Base-by-base conservation (phyloP, 1,140 invertebrate genomes). In the Drosophila obscura region DNA sequence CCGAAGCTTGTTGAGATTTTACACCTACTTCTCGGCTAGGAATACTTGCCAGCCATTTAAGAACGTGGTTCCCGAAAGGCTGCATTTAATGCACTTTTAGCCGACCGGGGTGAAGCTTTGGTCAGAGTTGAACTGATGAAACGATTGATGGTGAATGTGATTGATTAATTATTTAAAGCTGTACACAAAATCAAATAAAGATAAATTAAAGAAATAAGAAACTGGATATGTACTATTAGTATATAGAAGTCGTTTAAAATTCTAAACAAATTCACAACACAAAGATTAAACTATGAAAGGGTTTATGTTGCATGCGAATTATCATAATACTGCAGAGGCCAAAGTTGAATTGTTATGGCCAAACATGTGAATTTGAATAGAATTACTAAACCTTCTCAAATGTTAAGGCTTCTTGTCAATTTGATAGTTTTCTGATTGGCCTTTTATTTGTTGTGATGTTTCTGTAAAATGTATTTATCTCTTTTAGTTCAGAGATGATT, bases 11-110 rank as follows among this genome's bases (percentile, higher is more conserved):
- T 16, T 60, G n/a, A 55, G 67, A 75, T 71, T 72, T 61, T 48
- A 43, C 35, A 7, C 24, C 46, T 41, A 35, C 16, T 48, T 31
- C 43, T 22, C 61, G 56, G 50, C 74, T 48, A n/a, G n/a, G n/a
- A n/a, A n/a, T n/a, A 60, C 52, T 74, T 71, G 49, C 55, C 60
- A 71, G 60, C 63, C 51, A 68, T 69, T 80, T 68, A 63, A 43
- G 19, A 66, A 48, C 31, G 61, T 24, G 4, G 31, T 26, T 8
- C 3, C 35, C 11, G 6, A 55, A 39, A 15, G 31, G 65, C 59
- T 63, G 72, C 77, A 72, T 43, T 53, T 53, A 68, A 69, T 69
- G 66, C 44, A 69, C 24, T 67, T 67, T 56, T 13, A 24, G 22
- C 9, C 11, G 4, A 6, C 26, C 31, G 48, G 35, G 0, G n/a